Conservation (phyloP, 2,888 invertebrate genomes). For the Capitulum mitella region DNA sequence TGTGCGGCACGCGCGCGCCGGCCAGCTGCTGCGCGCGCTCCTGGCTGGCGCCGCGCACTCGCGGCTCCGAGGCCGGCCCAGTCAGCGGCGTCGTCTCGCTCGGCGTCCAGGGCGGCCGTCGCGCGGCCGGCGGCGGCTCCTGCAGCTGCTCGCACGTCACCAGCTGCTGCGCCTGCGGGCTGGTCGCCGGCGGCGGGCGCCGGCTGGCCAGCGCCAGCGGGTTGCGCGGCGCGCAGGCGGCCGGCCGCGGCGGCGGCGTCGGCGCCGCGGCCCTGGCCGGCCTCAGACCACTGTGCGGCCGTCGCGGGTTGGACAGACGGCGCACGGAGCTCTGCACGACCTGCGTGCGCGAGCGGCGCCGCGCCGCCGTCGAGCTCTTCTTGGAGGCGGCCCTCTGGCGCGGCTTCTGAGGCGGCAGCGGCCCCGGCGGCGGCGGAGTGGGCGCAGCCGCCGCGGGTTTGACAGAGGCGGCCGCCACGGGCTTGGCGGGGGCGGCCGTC, state of each 20-base stretch:
- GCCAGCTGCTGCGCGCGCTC: too few species aligned
- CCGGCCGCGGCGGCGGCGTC: neutral
- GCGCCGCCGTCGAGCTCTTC: neutral
- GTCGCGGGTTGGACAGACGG: neutral
- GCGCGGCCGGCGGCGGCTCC: neutral
- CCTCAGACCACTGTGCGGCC: neutral
- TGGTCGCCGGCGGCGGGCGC: neutral
- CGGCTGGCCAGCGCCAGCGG: neutral
- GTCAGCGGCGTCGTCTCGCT: neutral
- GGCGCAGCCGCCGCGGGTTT: neutral
- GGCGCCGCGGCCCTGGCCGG: neutral
- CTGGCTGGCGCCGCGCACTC: neutral
- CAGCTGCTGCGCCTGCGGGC: conserved; percentile 1
- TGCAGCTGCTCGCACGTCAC: neutral
- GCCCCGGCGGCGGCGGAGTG: neutral
- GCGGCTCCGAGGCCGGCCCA: neutral
- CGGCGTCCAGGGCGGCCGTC: neutral
- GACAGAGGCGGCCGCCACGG: neutral
- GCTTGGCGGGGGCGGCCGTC: neutral
- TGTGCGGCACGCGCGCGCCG: too few species aligned
- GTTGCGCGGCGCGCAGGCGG: neutral
- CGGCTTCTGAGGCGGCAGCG: neutral
- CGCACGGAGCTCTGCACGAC: conserved; percentile 11
- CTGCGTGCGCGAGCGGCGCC: conserved; percentile 13
- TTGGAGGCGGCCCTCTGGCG: neutral